Conservation (phyloP, 2,888 invertebrate species). For the Tipula lateralis region DNA sequence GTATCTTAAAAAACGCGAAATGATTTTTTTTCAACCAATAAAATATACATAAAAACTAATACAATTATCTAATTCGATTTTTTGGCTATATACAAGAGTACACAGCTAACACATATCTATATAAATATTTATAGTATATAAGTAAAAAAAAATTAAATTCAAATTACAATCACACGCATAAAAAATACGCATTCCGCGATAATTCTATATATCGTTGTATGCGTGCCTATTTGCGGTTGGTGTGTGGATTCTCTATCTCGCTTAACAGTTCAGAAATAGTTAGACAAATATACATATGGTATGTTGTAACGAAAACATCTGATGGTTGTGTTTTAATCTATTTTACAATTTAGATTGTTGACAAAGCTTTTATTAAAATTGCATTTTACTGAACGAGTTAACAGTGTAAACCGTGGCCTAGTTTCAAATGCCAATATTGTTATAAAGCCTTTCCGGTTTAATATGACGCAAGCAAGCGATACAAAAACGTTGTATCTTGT, state of each 20-base stretch:
- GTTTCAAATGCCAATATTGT: too few relatives aligned
- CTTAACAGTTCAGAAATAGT: not conserved
- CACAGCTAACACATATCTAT: not conserved
- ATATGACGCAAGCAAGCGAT: too few relatives aligned
- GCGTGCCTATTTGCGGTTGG: not conserved
- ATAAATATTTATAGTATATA: not conserved
- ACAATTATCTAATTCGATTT: constrained; percentile 25
- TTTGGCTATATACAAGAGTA: constrained; percentile 9
- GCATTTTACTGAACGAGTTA: not conserved
- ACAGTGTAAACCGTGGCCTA: not conserved
- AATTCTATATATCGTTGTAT: not conserved
- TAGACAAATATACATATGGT: not conserved
- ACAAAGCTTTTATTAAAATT: not conserved
- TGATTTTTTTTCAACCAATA: not conserved
- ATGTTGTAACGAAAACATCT: not conserved
- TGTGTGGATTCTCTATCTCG: not conserved
- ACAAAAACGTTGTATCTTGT: not conserved
- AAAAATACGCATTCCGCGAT: constrained; percentile 27
- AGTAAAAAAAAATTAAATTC: not conserved
- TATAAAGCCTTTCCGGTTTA: too few relatives aligned
- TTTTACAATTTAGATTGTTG: not conserved
- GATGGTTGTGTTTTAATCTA: not conserved
- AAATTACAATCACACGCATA: constrained; percentile 29
- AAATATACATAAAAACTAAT: constrained; percentile 12
- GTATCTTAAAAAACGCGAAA: not conserved